These are phyloP conservation scores for Leptocoma aspasia DNA, from an alignment of 2,113 vertebrate species.

Conservation along the genomic window DNA sequence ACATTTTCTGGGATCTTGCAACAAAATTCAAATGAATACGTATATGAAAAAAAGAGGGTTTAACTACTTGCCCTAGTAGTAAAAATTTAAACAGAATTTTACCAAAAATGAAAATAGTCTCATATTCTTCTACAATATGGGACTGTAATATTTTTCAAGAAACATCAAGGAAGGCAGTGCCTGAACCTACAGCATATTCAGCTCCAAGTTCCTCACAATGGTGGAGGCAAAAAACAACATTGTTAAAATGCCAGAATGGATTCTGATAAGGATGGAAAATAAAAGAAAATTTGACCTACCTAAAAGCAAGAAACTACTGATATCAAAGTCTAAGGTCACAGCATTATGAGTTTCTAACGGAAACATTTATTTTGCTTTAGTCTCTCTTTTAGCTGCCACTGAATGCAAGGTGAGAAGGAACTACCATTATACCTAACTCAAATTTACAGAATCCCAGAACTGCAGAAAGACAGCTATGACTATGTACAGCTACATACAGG, in stretches of 20 bases:
- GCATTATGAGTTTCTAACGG: not conserved
- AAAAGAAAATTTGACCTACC: not conserved
- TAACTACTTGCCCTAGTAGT: not conserved
- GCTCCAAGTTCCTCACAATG: not conserved
- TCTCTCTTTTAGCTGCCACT: not conserved
- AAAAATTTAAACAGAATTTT: not conserved
- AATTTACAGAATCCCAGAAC: not conserved
- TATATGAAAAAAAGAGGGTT: not conserved
- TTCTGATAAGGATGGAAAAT: not conserved
- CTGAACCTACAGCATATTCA: not conserved
- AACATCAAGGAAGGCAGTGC: not conserved
- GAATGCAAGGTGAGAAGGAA: not conserved
- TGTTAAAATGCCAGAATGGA: not conserved
- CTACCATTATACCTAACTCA: not conserved
- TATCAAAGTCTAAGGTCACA: not conserved
- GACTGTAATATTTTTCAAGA: not conserved
- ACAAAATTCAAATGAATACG: not conserved
- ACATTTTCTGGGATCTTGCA: not conserved
- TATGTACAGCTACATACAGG: not conserved
- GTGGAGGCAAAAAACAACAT: not conserved
- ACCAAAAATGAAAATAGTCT: not conserved
- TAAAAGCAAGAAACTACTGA: not conserved
- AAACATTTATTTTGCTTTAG: not conserved
- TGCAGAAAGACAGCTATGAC: not conserved
- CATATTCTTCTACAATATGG: not conserved